A percentile compares a stretch with the other conserved stretches of the same genome.
These are phyloP conservation scores for Tarsius wallacei DNA, from an alignment of 2,797 vertebrate species.

Conservation along the genomic window DNA sequence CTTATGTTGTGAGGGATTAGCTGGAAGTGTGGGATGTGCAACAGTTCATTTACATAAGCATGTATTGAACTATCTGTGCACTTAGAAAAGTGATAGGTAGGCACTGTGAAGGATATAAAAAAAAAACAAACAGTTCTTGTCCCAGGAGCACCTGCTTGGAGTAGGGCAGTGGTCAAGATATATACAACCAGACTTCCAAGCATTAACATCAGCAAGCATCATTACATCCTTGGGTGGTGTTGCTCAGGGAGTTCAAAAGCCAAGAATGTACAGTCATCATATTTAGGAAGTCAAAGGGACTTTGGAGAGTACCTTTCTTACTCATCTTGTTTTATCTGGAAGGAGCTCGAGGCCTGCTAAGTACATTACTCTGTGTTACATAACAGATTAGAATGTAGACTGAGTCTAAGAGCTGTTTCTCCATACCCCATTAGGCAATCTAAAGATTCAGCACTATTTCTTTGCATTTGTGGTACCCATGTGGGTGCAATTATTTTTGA, in stretches of 20 bases:
- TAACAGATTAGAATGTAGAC: background rate
- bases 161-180: background rate
- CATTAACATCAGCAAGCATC: background rate
- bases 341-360: background rate
- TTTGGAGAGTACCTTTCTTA: background rate
- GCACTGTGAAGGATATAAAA: background rate
- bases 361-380: background rate
- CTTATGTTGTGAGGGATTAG: background rate
- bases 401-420: background rate
- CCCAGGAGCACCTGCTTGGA: background rate
- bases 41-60: background rate
- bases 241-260: background rate
- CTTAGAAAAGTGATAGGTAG: background rate
- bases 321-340: background rate
- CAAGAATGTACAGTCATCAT: background rate
- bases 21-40: background rate
- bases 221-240: background rate
- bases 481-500: slow-evolving; percentile 46
- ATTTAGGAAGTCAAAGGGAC: background rate
- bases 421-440: background rate
- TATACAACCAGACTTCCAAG: background rate
- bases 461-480: background rate
- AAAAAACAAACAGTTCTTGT: background rate
- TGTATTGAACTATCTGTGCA: background rate
- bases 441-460: background rate